Evolutionary conservation across 2,888 invertebrate genomes (phyloP).

Genomic region (Gibbula magus): DNA sequence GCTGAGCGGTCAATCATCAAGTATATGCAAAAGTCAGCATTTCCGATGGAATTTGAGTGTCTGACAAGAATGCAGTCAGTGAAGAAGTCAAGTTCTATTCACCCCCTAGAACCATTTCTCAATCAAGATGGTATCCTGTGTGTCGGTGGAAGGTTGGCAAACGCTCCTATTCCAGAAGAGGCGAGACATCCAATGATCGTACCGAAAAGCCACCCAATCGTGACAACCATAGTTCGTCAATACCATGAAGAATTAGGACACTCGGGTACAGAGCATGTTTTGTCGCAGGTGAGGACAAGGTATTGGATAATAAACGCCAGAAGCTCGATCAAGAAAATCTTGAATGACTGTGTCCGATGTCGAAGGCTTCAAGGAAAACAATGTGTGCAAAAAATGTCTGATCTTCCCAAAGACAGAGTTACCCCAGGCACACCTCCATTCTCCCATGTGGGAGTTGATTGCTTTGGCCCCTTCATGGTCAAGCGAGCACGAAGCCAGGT

Average conservation of each 20-base stretch:
- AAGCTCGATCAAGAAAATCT: conserved; percentile 31
- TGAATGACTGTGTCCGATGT: conserved; percentile 39
- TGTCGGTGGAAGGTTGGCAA: conserved; percentile 39
- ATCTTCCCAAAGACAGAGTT: neutral
- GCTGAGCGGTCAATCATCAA: neutral
- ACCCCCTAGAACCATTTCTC: conserved; percentile 30
- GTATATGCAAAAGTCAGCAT: neutral
- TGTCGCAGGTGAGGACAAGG: conserved; percentile 38
- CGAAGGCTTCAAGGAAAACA: conserved; percentile 21
- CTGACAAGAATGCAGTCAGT: neutral
- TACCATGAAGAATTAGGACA: conserved; percentile 39
- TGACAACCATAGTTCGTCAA: conserved; percentile 39
- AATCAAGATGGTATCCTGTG: conserved; percentile 23
- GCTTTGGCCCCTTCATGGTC: conserved; percentile 52
- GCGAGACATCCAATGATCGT: too few species aligned
- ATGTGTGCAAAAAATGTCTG: conserved; percentile 25
- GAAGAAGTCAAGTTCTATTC: neutral
- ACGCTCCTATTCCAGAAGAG: conserved; percentile 17
- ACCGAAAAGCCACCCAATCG: conserved; percentile 27
- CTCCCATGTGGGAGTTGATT: conserved; percentile 49
- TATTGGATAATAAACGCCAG: conserved; percentile 47
- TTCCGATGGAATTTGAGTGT: neutral
- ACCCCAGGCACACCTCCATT: neutral
- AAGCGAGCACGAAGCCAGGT: conserved; percentile 50
- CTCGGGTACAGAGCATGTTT: conserved; percentile 44